phyloP scores from a whole-genome alignment of 2,888 invertebrate species.

The Platycheirus rosarum region DNA sequence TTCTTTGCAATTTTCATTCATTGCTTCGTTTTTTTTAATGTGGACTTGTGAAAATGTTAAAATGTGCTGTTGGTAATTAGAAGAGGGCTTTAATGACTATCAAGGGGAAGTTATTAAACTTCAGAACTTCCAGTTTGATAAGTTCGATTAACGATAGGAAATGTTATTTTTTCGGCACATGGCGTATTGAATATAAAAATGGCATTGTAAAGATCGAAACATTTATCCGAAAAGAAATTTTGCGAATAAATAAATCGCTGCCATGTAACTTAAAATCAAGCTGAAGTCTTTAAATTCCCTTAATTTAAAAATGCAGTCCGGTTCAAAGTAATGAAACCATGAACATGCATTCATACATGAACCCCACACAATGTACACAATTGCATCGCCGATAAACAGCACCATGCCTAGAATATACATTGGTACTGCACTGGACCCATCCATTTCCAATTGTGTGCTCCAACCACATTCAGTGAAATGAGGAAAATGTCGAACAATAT shows the following conservation, averaged over 20 bases:
- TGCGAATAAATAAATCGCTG: too few species aligned
- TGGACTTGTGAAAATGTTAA: slow-evolving; percentile 19
- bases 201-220: too few species aligned
- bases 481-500: slow-evolving; percentile 75
- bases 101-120: neutral
- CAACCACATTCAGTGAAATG: slow-evolving; percentile 58
- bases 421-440: slow-evolving; percentile 28
- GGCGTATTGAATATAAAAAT: too few species aligned
- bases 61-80: slow-evolving; percentile 26
- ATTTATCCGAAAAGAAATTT: too few species aligned
- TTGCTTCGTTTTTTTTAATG: slow-evolving; percentile 16
- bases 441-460: slow-evolving; percentile 47
- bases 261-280: too few species aligned
- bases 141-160: too few species aligned
- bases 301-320: neutral
- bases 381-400: slow-evolving; percentile 52
- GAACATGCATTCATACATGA: slow-evolving; percentile 17
- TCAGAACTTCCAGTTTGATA: too few species aligned
- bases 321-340: slow-evolving; percentile 4
- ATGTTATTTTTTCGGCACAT: too few species aligned
- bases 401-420: slow-evolving; percentile 12
- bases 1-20: slow-evolving; percentile 58
- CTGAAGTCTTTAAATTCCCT: neutral
- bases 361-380: slow-evolving; percentile 39
- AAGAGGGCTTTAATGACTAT: slow-evolving; percentile 1